Base-by-base conservation (phyloP, 2,888 invertebrate genomes). In the Apodemia duryi region DNA sequence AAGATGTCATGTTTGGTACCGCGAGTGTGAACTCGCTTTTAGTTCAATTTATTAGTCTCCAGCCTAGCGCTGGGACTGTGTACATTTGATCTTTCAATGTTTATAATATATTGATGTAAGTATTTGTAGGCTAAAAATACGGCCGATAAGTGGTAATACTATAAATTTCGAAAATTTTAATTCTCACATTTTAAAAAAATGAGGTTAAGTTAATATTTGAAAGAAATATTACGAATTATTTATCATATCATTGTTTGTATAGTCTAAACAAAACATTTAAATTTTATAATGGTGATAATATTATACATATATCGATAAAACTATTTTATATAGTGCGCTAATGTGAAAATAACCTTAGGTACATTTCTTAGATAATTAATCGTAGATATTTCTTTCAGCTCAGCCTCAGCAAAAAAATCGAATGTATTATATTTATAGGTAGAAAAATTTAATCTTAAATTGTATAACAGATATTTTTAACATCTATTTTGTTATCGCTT, bases 401-500 rank as follows among this genome's bases (percentile, higher is more conserved):
- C 46, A 13, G 13, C 13, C 46, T 46, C 46, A 46, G 13, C 46
- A 46, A 46, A 46, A 46, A 46, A 46, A 46, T 46, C 13, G 46
- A 46, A 46, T 46, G 46, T 46, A 46, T 46, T 46, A 46, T 46
- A 46, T 46, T 46, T 46, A 46, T 46, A 46, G 51, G 51, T 51
- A 51, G 51, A 51, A 51, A 51, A 51, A 51, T 51, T 51, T 51
- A 51, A 51, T 51, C 21, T 21, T 49, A n/a, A 49, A 49, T 49
- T 2, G 49, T n/a, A 49, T n/a, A 49, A 46, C 46, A 51, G n/a
- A 51, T 51, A 51, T 51, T 51, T 51, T 21, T 51, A 51, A 21
- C 49, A 51, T 51, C 49, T 51, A 51, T 51, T 51, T 51, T 51
- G 49, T 51, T 51, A 51, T 51, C 49, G 49, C 49, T 51, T 51